phyloP scores from a whole-genome alignment of 1,140 invertebrate genomes.

The Drosophila simulans region DNA sequence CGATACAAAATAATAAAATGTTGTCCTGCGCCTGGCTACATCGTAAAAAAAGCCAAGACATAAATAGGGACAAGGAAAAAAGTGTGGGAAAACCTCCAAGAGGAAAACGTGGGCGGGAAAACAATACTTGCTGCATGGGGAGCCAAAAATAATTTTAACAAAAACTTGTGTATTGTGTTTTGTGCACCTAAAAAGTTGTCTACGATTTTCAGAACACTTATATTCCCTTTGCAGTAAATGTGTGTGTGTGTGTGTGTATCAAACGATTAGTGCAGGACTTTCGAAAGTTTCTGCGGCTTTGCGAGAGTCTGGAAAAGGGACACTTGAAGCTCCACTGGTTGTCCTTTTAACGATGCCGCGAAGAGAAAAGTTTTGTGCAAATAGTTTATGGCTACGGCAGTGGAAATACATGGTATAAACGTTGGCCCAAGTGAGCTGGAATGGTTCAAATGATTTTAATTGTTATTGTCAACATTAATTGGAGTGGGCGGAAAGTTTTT shows the following conservation, averaged over 20 bases:
- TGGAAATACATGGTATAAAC: slow-evolving; percentile 17
- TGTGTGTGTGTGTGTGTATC: slow-evolving; percentile 33
- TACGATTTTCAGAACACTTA: slow-evolving; percentile 8
- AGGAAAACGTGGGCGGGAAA: slow-evolving; percentile 17
- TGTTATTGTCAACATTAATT: slow-evolving; percentile 74
- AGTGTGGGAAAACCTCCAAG: slow-evolving; percentile 20
- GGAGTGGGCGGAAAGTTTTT: slow-evolving; percentile 32
- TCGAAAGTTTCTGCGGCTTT: slow-evolving; percentile 77
- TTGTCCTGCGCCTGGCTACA: slow-evolving; percentile 42
- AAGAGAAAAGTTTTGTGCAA: slow-evolving; percentile 71
- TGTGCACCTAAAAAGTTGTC: slow-evolving; percentile 64
- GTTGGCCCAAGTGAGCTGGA: slow-evolving; percentile 37
- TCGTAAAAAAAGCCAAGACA: slow-evolving; percentile 56
- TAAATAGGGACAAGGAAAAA: slow-evolving; percentile 37
- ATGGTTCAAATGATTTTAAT: slow-evolving; percentile 73
- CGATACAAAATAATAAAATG: slow-evolving; percentile 76
- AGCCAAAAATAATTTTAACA: slow-evolving; percentile 58
- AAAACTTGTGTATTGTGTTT: slow-evolving; percentile 43
- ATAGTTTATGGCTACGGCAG: slow-evolving; percentile 79
- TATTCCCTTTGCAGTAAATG: slow-evolving; percentile 4
- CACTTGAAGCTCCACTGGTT: slow-evolving; percentile 40
- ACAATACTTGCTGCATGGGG: slow-evolving; percentile 44
- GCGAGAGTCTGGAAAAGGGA: slow-evolving; percentile 7
- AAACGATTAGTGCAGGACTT: slow-evolving; percentile 74
- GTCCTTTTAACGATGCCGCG: slow-evolving; percentile 64